A percentile compares a stretch with the other conserved stretches of the same genome.
Conservation (phyloP, 2,113 vertebrate genomes). For the Sinocyclocheilus maitianheensis region DNA sequence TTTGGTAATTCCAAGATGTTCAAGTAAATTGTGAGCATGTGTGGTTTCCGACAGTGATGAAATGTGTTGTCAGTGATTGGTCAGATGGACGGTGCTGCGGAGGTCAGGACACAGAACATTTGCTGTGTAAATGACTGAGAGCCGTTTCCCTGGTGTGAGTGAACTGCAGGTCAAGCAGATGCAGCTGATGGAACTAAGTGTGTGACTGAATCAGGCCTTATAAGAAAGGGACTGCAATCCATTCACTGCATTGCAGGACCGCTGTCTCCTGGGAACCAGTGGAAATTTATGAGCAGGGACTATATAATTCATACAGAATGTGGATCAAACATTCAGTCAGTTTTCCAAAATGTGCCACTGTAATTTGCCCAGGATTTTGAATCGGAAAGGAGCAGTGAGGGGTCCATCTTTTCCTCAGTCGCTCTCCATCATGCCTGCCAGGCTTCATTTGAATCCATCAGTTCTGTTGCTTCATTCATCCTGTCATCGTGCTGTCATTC, state of each 20-base stretch:
- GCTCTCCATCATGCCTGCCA: background rate
- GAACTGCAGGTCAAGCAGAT: background rate
- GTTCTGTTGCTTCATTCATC: conserved; percentile 32
- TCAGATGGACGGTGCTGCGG: background rate
- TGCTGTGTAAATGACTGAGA: conserved; percentile 24
- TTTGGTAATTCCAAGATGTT: background rate
- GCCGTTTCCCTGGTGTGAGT: background rate
- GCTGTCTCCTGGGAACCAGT: background rate
- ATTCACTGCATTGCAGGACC: conserved; percentile 1
- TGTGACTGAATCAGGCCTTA: background rate
- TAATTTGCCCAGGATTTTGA: background rate
- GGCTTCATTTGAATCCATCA: conserved; percentile 36
- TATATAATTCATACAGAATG: conserved; percentile 1
- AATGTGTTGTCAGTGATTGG: conserved; percentile 7
- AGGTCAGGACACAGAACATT: conserved; percentile 38
- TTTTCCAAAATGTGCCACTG: background rate
- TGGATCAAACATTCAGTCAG: background rate
- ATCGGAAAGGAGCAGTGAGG: background rate
- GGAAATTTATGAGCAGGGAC: background rate
- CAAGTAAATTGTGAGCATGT: background rate
- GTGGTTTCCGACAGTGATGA: conserved; percentile 2
- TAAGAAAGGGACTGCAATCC: background rate
- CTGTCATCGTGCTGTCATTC: conserved; percentile 36
- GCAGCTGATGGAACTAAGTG: conserved; percentile 7
- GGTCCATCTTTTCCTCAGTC: background rate